phyloP scores from a whole-genome alignment of 2,113 vertebrate genomes.

The Megaleporinus macrocephalus region DNA sequence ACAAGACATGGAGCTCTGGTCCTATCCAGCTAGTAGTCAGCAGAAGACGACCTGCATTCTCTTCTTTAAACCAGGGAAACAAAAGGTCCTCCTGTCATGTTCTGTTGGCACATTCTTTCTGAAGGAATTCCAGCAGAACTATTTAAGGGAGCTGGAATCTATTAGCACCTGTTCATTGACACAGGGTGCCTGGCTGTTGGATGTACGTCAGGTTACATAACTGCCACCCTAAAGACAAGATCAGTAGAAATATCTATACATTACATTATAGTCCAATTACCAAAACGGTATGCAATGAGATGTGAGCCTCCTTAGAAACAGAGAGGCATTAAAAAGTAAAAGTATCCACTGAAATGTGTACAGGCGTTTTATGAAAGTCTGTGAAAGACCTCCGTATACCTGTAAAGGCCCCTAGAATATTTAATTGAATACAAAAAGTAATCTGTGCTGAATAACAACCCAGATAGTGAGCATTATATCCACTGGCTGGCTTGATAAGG shows the following conservation, averaged over 20 bases:
- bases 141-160: constrained; percentile 39
- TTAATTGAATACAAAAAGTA: no score
- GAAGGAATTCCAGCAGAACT: constrained; percentile 42
- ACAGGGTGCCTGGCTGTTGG: constrained; percentile 2
- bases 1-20: no score
- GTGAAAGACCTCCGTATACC: no score
- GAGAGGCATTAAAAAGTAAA: not conserved
- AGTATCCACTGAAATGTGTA: not conserved
- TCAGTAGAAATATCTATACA: not conserved
- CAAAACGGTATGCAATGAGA: not conserved
- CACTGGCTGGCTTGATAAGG: no score
- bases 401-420: no score
- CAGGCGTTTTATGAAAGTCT: no score
- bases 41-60: not conserved
- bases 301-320: not conserved
- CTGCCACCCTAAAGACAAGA: not conserved
- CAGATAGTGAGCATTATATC: no score
- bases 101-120: constrained; percentile 17
- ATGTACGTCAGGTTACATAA: constrained; percentile 18
- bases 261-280: not conserved
- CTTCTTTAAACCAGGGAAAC: constrained; percentile 5
- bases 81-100: not conserved
- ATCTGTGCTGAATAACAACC: no score
- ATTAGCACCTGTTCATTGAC: constrained; percentile 44
- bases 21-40: not conserved